These are phyloP conservation scores for Alsophila aescularia DNA, from an alignment of 2,888 invertebrate species.

Conservation along the genomic window DNA sequence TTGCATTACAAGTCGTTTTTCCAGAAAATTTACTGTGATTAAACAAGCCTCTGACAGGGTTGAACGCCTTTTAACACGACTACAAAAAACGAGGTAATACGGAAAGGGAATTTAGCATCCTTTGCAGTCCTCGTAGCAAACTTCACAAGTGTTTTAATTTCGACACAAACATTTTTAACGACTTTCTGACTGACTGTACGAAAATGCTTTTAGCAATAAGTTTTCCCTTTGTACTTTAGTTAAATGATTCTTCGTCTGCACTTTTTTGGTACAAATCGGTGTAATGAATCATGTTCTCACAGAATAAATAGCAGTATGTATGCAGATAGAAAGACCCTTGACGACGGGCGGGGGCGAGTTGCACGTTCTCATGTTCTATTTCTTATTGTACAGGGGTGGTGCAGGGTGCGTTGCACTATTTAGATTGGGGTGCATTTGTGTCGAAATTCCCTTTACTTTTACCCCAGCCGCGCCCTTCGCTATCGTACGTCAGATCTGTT, in stretches of 20 bases:
- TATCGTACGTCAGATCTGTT: constrained; percentile 11
- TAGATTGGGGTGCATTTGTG: constrained; percentile 18
- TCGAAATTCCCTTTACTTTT: constrained; percentile 5
- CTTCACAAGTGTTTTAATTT: too few relatives aligned
- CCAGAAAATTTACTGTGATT: constrained; percentile 20
- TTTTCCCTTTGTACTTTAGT: too few relatives aligned
- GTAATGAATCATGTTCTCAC: background rate
- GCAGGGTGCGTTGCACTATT: constrained; percentile 10
- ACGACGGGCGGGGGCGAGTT: background rate
- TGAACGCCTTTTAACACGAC: constrained; percentile 1
- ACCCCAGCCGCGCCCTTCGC: background rate
- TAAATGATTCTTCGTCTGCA: too few relatives aligned
- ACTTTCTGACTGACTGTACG: too few relatives aligned
- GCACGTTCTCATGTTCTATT: constrained; percentile 27
- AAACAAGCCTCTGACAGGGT: constrained; percentile 1
- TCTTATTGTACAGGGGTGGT: constrained; percentile 16
- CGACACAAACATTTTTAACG: too few relatives aligned
- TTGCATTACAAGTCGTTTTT: constrained; percentile 23
- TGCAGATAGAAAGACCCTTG: background rate
- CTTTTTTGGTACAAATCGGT: background rate
- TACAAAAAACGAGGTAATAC: too few relatives aligned
- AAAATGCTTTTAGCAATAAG: too few relatives aligned
- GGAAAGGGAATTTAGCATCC: too few relatives aligned
- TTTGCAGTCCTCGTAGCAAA: too few relatives aligned
- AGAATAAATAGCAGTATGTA: background rate